Conservation (phyloP, 2,113 vertebrate genomes). For the Marmota monax region DNA sequence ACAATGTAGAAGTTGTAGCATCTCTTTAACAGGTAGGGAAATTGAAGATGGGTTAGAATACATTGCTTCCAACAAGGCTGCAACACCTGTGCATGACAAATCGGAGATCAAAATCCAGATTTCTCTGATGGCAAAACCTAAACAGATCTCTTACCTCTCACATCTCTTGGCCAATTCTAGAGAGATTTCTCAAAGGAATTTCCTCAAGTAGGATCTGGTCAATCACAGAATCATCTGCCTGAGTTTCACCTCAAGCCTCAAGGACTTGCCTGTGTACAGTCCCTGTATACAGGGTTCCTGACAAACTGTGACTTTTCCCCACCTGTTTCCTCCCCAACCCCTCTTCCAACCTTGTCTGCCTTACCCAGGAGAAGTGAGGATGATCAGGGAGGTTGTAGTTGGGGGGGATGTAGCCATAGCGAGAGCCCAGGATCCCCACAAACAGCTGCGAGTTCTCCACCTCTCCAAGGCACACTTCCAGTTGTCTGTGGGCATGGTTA, state of each 20-base stretch:
- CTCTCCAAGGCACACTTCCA: slow-evolving; percentile 92
- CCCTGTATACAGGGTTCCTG: neutral
- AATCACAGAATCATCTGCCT: neutral
- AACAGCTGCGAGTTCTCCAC: slow-evolving; percentile 93
- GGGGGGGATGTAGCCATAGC: slow-evolving; percentile 90
- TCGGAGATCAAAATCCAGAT: neutral
- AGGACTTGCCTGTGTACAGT: neutral
- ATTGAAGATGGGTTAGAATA: neutral
- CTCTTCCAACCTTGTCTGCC: slow-evolving; percentile 29
- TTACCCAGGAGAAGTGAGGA: slow-evolving; percentile 93
- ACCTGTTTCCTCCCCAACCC: neutral
- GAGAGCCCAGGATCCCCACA: slow-evolving; percentile 92
- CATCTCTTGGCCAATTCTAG: neutral
- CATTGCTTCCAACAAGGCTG: neutral
- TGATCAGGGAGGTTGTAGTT: slow-evolving; percentile 89
- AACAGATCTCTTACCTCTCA: neutral
- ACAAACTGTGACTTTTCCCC: neutral
- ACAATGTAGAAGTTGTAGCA: neutral
- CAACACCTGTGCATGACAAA: neutral
- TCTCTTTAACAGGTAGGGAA: neutral
- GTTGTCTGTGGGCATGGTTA: slow-evolving; percentile 77
- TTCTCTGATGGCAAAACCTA: neutral
- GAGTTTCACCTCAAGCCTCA: neutral
- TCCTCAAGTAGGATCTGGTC: neutral
- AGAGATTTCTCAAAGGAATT: neutral